Evolutionary conservation across 2,888 invertebrate species (phyloP).

Genomic region (Nipponacmea schrenckii): DNA sequence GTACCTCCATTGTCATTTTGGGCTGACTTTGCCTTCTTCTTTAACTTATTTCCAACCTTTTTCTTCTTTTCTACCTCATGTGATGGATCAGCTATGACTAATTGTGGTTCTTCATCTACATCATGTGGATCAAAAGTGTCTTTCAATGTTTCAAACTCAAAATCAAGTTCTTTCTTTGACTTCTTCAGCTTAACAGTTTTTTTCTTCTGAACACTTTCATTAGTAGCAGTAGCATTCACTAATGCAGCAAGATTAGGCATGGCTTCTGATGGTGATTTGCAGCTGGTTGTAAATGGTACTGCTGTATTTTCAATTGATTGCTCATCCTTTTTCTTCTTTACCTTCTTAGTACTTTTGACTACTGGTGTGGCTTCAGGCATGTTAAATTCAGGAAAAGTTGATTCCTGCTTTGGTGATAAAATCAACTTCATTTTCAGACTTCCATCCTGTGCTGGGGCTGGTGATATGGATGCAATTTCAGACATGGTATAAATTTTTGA

Average conservation of each 20-base stretch:
- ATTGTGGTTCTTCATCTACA: constrained; percentile 35
- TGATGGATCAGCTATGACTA: constrained; percentile 45
- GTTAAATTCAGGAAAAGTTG: background rate
- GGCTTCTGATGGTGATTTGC: constrained; percentile 17
- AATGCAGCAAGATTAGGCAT: constrained; percentile 36
- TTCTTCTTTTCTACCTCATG: constrained; percentile 26
- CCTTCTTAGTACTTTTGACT: constrained; percentile 71
- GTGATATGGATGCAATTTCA: background rate
- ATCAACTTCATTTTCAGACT: constrained; percentile 40
- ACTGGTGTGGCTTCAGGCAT: constrained; percentile 21
- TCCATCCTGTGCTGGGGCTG: constrained; percentile 2
- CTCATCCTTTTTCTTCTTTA: constrained; percentile 78
- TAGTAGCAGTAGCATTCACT: constrained; percentile 6
- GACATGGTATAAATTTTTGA: background rate
- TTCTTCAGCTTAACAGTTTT: background rate
- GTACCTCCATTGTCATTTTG: too few species aligned
- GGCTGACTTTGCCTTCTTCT: constrained; percentile 22
- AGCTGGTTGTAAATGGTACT: background rate
- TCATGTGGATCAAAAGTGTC: constrained; percentile 25
- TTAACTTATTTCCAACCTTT: constrained; percentile 24
- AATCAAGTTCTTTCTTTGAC: constrained; percentile 5
- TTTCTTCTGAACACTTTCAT: constrained; percentile 10
- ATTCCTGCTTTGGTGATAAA: constrained; percentile 29
- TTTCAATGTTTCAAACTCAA: constrained; percentile 18
- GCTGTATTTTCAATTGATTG: background rate